Evolutionary conservation across 2,113 vertebrate species (phyloP).

Genomic region (Aleadryas rufinucha): DNA sequence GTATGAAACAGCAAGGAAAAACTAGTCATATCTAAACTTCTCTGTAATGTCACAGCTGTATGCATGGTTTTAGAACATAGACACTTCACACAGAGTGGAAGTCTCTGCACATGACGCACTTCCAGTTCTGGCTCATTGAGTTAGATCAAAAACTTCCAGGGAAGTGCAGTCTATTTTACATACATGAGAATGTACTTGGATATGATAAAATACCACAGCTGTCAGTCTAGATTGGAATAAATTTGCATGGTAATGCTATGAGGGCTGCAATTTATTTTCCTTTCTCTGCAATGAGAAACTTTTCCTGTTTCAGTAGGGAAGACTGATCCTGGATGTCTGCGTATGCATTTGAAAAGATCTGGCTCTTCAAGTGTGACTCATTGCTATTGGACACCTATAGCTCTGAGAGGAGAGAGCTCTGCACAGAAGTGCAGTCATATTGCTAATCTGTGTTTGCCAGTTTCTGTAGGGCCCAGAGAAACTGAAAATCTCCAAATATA

Average conservation of each 20-base stretch:
- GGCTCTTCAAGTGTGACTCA: neutral
- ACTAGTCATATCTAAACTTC: neutral
- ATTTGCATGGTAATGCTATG: conserved; percentile 7
- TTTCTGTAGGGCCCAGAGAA: neutral
- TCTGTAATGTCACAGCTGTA: neutral
- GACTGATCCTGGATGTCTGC: neutral
- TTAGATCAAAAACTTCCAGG: neutral
- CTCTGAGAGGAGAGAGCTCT: neutral
- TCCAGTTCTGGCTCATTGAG: neutral
- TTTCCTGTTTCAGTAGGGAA: neutral
- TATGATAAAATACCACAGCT: conserved; percentile 1
- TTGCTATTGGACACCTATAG: neutral
- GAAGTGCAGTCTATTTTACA: neutral
- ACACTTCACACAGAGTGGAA: neutral
- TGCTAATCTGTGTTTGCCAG: neutral
- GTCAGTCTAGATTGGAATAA: neutral
- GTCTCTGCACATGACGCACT: neutral
- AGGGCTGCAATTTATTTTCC: conserved; percentile 12
- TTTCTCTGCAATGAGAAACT: neutral
- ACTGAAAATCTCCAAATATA: neutral
- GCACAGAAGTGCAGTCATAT: neutral
- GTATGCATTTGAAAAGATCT: neutral
- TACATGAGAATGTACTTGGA: neutral
- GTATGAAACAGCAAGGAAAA: neutral
- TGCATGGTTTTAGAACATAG: neutral